These are phyloP conservation scores for Athene noctua DNA, from an alignment of 2,113 vertebrate species.

Conservation along the genomic window DNA sequence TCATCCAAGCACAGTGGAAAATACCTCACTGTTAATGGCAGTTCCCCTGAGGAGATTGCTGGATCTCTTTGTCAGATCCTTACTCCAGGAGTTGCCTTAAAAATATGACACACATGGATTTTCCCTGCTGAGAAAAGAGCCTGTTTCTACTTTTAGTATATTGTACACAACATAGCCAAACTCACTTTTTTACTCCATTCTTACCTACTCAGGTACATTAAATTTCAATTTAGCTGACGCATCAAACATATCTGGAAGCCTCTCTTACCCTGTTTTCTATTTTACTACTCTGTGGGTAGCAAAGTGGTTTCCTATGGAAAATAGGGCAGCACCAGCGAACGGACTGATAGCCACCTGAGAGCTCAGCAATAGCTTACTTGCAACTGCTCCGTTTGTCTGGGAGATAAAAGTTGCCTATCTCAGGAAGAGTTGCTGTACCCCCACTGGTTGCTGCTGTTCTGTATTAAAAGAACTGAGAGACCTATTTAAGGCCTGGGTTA, in stretches of 20 bases:
- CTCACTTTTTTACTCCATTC: not conserved
- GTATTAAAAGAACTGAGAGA: not conserved
- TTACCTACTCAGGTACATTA: not conserved
- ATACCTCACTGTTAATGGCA: not conserved
- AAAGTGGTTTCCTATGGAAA: constrained; percentile 26
- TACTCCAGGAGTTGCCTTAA: not conserved
- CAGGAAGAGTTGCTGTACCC: not conserved
- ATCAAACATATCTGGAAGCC: not conserved
- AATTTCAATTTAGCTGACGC: constrained; percentile 28
- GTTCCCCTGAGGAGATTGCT: not conserved
- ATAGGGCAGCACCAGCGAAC: not conserved
- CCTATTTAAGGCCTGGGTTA: constrained; percentile 27
- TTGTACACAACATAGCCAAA: not conserved
- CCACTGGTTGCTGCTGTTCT: not conserved
- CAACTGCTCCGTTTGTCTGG: not conserved
- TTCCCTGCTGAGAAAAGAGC: constrained; percentile 29
- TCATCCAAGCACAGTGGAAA: not conserved
- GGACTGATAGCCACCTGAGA: not conserved
- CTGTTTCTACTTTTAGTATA: not conserved
- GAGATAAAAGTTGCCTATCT: not conserved
- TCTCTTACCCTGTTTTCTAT: not conserved
- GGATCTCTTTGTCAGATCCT: not conserved
- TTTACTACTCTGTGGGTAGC: not conserved
- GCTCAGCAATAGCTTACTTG: not conserved
- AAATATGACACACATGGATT: not conserved